These are phyloP conservation scores for Apteryx owenii DNA, from an alignment of 2,113 vertebrate genomes.

Conservation along the genomic window DNA sequence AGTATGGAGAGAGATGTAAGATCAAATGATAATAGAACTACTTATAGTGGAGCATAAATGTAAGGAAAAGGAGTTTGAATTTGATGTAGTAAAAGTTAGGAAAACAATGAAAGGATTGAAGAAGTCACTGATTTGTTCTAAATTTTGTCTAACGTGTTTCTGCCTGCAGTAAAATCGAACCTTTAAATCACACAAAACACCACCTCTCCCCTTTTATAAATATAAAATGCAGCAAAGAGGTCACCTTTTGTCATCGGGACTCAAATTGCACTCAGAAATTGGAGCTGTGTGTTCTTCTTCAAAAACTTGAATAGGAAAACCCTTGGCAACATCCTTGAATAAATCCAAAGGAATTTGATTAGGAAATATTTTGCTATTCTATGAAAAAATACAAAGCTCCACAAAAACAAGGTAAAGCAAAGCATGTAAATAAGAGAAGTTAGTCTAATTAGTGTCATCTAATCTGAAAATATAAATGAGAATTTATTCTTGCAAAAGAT, in stretches of 20 bases:
- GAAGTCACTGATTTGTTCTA: neutral
- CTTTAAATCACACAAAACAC: neutral
- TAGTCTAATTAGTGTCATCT: neutral
- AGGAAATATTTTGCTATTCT: neutral
- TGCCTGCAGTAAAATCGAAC: neutral
- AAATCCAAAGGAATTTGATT: conserved; percentile 19
- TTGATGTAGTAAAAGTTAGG: neutral
- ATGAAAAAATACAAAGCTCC: neutral
- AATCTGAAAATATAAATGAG: neutral
- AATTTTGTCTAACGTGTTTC: neutral
- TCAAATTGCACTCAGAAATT: conserved; percentile 76
- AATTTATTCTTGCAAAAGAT: neutral
- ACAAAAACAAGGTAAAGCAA: neutral
- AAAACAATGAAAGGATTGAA: neutral
- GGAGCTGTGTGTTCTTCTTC: conserved; percentile 62
- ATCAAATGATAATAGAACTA: neutral
- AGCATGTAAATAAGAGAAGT: neutral
- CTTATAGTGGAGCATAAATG: neutral
- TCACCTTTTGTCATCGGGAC: conserved; percentile 80
- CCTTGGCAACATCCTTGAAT: conserved; percentile 62
- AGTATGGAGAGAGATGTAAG: neutral
- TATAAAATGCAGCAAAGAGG: neutral
- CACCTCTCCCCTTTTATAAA: neutral
- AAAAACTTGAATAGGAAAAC: conserved; percentile 65
- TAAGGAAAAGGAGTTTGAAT: neutral